These are phyloP conservation scores for Steinernema hermaphroditum DNA, from an alignment of 2,888 invertebrate species.

Conservation along the genomic window DNA sequence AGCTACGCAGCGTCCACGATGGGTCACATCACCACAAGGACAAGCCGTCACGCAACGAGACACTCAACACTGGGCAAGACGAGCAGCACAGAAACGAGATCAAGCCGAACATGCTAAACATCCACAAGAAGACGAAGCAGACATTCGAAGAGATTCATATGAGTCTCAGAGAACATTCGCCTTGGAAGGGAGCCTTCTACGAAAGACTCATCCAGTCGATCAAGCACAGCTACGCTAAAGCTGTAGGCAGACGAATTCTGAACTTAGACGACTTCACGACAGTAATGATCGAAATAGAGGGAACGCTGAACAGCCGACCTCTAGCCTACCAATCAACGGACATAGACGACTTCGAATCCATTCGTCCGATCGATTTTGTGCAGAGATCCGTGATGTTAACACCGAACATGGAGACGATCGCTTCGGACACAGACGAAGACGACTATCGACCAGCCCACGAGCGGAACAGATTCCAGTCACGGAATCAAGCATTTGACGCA, in stretches of 20 bases:
- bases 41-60: constrained; percentile 37
- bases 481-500: constrained; percentile 22
- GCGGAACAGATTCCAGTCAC: background rate
- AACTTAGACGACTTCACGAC: constrained; percentile 17
- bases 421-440: background rate
- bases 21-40: constrained; percentile 34
- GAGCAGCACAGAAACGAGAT: constrained; percentile 18
- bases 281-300: constrained; percentile 28
- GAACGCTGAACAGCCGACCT: constrained; percentile 32
- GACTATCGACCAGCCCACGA: constrained; percentile 35
- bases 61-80: background rate
- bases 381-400: constrained; percentile 15
- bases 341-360: background rate
- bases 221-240: constrained; percentile 30
- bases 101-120: constrained; percentile 6
- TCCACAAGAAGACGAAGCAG: constrained; percentile 11
- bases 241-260: constrained; percentile 12
- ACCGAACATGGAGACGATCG: no score
- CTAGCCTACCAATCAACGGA: constrained; percentile 28
- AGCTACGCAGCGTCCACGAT: constrained; percentile 44
- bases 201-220: constrained; percentile 31
- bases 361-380: constrained; percentile 37
- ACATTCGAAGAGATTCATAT: constrained; percentile 21
- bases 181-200: constrained; percentile 37
- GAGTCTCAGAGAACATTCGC: constrained; percentile 34